phyloP scores from a whole-genome alignment of 2,113 vertebrate genomes.

The Melanerpes formicivorus region DNA sequence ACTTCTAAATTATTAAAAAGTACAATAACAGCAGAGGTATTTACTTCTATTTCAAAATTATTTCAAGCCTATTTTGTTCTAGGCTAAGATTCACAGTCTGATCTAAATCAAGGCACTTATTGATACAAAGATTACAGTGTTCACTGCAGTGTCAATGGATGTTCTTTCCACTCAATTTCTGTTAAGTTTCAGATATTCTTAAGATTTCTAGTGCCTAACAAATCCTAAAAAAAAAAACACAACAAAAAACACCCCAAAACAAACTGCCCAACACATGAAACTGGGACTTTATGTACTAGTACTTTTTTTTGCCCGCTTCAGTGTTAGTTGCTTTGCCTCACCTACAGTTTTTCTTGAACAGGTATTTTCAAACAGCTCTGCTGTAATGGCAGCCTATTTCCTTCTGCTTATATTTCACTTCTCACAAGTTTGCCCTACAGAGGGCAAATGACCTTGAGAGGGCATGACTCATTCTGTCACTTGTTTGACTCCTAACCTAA shows the following conservation, averaged over 20 bases:
- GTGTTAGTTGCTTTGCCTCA: not conserved
- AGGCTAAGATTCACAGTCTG: not conserved
- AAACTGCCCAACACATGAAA: not conserved
- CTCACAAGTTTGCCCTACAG: not conserved
- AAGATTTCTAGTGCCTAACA: not conserved
- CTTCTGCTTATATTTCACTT: not conserved
- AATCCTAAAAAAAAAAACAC: not conserved
- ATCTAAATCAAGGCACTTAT: not conserved
- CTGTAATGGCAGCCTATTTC: not conserved
- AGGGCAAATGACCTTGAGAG: conserved; percentile 55
- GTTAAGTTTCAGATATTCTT: not conserved
- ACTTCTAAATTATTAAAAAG: not conserved
- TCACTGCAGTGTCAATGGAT: not conserved
- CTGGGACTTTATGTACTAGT: not conserved
- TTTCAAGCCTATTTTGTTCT: not conserved
- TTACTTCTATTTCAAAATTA: not conserved
- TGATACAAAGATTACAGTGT: not conserved
- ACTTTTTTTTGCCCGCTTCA: not conserved
- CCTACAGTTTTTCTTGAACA: not conserved
- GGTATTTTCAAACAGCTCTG: not conserved
- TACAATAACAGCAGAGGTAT: not conserved
- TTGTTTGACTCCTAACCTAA: not conserved
- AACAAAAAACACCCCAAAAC: not conserved
- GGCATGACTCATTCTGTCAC: conserved; percentile 26
- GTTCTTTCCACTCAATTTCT: not conserved